Conservation (phyloP, 2,888 invertebrate genomes). For the Quadroppia sp. region DNA sequence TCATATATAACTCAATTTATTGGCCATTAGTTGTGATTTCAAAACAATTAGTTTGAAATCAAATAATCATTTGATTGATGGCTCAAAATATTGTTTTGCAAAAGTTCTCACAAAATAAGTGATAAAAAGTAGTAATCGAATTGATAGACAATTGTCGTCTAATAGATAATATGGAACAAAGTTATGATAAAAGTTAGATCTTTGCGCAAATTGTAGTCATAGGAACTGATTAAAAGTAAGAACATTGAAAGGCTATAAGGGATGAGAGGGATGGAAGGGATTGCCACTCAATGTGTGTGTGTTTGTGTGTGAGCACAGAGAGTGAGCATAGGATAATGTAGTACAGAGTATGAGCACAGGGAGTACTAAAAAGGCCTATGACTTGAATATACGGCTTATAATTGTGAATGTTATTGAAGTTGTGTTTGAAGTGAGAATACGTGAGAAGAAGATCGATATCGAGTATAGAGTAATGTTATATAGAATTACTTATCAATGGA, state of each 20-base stretch:
- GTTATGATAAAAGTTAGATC: slow-evolving; percentile 3
- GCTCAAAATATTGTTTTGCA: neutral
- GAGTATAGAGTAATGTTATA: slow-evolving; percentile 3
- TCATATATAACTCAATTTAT: neutral
- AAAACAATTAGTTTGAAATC: slow-evolving; percentile 9
- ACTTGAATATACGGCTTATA: no score
- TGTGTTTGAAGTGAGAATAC: slow-evolving; percentile 23
- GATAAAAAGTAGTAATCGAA: neutral
- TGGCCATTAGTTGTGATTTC: neutral
- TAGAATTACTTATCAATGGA: slow-evolving; percentile 32
- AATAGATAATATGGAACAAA: no score
- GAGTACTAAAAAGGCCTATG: neutral
- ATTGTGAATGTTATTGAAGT: neutral
- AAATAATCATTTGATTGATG: neutral
- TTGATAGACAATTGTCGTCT: neutral
- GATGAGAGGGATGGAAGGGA: neutral
- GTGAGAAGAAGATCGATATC: slow-evolving; percentile 37
- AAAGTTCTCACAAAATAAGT: neutral
- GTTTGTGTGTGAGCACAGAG: neutral
- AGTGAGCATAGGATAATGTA: neutral
- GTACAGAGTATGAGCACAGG: neutral
- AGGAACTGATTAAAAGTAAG: slow-evolving; percentile 16
- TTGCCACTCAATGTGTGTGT: neutral
- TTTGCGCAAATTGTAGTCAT: slow-evolving; percentile 33
- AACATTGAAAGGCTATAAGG: slow-evolving; percentile 3